Conservation (phyloP, 2,797 vertebrate genomes). For the Emydoidea blandingii region DNA sequence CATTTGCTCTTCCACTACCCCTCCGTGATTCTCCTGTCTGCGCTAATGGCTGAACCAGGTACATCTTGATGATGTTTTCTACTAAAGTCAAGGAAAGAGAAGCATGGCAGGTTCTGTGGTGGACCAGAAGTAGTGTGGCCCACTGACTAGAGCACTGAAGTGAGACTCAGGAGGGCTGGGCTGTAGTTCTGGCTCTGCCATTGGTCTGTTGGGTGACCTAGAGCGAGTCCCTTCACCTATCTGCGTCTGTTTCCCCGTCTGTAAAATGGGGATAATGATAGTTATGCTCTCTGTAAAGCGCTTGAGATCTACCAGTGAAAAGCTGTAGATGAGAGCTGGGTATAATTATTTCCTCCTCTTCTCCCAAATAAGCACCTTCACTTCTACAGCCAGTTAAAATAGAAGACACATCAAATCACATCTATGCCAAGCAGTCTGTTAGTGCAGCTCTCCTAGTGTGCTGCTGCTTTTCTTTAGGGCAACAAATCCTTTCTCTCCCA, state of each 20-base stretch:
- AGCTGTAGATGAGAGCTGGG: not conserved
- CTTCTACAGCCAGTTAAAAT: not conserved
- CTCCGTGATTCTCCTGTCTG: not conserved
- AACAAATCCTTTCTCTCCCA: not conserved
- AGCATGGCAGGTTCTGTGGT: not conserved
- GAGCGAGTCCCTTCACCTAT: not conserved
- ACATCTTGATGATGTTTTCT: not conserved
- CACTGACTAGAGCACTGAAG: not conserved
- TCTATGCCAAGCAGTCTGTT: not conserved
- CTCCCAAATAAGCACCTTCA: not conserved
- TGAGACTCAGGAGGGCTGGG: not conserved
- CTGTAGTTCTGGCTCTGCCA: not conserved
- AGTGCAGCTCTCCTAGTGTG: too few species aligned
- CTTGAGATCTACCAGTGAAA: not conserved
- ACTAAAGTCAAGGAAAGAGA: not conserved
- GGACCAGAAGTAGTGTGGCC: not conserved
- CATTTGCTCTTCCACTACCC: not conserved
- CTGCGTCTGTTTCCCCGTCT: not conserved
- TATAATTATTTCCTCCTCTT: not conserved
- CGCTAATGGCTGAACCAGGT: not conserved
- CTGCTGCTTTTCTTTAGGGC: not conserved
- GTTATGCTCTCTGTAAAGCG: not conserved
- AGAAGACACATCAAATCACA: rapidly evolving
- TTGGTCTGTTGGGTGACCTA: not conserved
- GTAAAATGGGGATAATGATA: not conserved